Base-by-base conservation (phyloP, 2,797 vertebrate genomes). In the Etheostoma perlongum region DNA sequence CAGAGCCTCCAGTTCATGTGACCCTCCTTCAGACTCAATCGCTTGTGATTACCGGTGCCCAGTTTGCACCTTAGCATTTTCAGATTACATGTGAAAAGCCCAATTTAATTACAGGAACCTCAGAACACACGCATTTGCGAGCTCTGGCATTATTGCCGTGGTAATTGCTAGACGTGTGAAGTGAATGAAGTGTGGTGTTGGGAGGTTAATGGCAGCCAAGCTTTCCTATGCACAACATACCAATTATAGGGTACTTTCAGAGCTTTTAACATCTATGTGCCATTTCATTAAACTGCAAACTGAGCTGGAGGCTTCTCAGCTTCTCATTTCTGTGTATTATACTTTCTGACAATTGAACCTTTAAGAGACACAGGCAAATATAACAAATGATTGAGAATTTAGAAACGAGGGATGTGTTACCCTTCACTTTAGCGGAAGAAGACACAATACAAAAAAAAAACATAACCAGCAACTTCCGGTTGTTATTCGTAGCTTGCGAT, bases 191-290 rank as follows among this genome's bases (percentile, higher is more conserved):
- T 89, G 91, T 87, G 86, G 86, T 91, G 87, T 86, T 78, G 81
- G 74, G 79, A 91, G 93, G 93, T 94, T 94, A 96, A 97, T 95
- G 94, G 94, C 93, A 94, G 93, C 91, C 92, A 91, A 92, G 92
- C 91, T 91, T 95, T 96, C 76, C 95, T 85, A 94, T 94, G 90
- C 94, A 93, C 89, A 95, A 93, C 93, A 95, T 89, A 93, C 93
- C 92, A 95, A 96, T 95, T 96, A 94, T 83, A 92, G 91, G 92
- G 90, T 93, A 91, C 86, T 93, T 94, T 93, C 91, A 91, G 91
- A 92, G 91, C 90, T 95, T 95, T 95, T 90, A 95, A 93, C 90
- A 94, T 83, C 88, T 82, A 83, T 74, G 87, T 76, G 84, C 79
- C 85, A 87, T 89, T 88, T 92, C 88, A 90, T 91, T 93, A 88